phyloP scores from a whole-genome alignment of 2,113 vertebrate genomes.

The Myrmecobius fasciatus region DNA sequence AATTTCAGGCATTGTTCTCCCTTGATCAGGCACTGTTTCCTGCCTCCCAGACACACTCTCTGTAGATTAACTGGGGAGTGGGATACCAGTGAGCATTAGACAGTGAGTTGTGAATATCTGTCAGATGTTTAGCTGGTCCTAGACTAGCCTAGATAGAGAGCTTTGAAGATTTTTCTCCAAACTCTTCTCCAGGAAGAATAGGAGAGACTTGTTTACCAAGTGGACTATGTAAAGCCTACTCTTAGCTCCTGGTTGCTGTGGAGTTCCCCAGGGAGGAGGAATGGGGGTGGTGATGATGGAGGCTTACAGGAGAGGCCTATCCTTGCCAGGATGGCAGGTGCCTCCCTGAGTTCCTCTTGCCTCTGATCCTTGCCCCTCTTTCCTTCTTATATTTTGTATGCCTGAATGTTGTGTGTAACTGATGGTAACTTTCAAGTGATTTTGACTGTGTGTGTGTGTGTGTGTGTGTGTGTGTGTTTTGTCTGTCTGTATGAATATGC shows the following conservation, averaged over 20 bases:
- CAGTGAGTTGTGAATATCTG: background rate
- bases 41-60: background rate
- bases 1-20: background rate
- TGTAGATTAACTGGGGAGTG: background rate
- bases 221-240: background rate
- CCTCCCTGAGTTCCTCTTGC: background rate
- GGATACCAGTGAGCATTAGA: background rate
- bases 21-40: background rate
- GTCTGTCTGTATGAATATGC: background rate
- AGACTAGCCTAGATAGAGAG: background rate
- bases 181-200: background rate
- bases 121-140: background rate
- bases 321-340: background rate
- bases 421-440: background rate
- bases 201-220: background rate
- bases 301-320: background rate
- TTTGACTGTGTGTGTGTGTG: no score
- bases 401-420: background rate
- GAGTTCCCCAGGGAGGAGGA: background rate
- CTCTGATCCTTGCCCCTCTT: background rate
- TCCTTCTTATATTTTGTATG: conserved; percentile 27
- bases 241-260: background rate
- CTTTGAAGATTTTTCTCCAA: background rate
- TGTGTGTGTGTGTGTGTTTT: background rate
- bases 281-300: background rate